Conservation (phyloP, 2,797 vertebrate species). For the Pangasius krempfi region DNA sequence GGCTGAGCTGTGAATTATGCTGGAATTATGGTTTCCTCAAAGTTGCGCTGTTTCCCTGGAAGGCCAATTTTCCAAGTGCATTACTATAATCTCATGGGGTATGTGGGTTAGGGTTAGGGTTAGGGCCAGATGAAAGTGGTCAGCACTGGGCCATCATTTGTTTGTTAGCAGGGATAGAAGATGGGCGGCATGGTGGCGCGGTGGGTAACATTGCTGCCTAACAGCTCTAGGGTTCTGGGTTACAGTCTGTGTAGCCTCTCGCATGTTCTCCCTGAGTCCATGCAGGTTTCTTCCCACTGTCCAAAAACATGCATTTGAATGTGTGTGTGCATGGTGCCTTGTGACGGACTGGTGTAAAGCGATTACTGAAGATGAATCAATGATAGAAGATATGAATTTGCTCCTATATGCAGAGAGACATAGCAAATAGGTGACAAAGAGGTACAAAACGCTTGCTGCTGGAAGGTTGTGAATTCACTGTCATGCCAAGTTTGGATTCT, state of each 20-base stretch:
- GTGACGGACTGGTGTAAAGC: neutral
- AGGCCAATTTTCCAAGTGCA: neutral
- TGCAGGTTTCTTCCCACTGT: neutral
- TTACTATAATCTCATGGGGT: neutral
- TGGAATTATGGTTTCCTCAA: neutral
- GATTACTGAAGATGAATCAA: neutral
- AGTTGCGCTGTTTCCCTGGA: neutral
- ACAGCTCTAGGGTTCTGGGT: neutral
- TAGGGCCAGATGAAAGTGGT: neutral
- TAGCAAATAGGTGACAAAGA: neutral
- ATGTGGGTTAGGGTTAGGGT: no score
- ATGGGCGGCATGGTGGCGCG: neutral
- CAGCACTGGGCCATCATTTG: neutral
- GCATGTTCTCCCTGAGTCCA: neutral
- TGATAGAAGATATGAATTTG: neutral
- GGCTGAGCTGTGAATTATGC: neutral
- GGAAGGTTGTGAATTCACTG: neutral
- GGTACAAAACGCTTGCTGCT: neutral
- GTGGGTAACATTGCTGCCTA: neutral
- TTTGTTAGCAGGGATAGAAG: neutral
- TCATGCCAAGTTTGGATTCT: neutral
- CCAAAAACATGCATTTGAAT: neutral
- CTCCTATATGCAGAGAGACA: neutral
- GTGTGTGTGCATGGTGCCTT: neutral
- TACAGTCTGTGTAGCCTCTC: neutral